phyloP scores from a whole-genome alignment of 2,797 vertebrate species.

The Gouania willdenowi region DNA sequence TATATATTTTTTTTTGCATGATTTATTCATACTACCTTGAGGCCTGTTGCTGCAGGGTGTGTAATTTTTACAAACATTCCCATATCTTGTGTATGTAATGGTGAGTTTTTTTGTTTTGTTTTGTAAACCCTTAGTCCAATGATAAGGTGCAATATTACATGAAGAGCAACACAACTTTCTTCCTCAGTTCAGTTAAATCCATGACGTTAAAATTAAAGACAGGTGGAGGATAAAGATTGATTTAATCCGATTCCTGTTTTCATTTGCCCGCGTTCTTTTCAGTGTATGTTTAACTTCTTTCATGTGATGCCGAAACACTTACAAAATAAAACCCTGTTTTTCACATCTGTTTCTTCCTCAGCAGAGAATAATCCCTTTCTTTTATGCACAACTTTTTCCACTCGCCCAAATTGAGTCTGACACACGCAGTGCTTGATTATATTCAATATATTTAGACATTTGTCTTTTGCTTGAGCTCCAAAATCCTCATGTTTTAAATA shows the following conservation, averaged over 20 bases:
- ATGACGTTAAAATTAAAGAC: constrained; percentile 62
- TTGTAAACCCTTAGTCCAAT: constrained; percentile 26
- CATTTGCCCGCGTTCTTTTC: constrained; percentile 64
- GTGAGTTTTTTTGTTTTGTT: too few species aligned
- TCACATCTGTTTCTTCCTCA: constrained; percentile 68
- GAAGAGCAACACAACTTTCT: constrained; percentile 26
- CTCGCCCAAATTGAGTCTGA: constrained; percentile 11
- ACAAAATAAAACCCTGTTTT: constrained; percentile 55
- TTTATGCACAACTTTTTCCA: constrained; percentile 17
- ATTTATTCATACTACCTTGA: constrained; percentile 1
- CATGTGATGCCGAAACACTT: constrained; percentile 64
- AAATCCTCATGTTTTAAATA: constrained; percentile 39
- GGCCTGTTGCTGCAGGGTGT: background rate
- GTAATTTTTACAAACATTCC: constrained; percentile 11
- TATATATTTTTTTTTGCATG: background rate
- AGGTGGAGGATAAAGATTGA: constrained; percentile 68
- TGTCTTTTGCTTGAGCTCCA: constrained; percentile 29
- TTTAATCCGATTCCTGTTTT: constrained; percentile 73
- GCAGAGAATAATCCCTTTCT: constrained; percentile 24
- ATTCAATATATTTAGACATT: constrained; percentile 47
- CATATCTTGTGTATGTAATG: constrained; percentile 13
- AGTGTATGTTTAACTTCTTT: constrained; percentile 60
- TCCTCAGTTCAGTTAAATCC: constrained; percentile 53
- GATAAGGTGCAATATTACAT: constrained; percentile 31
- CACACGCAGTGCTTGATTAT: constrained; percentile 33